Base-by-base conservation (phyloP, 2,797 vertebrate genomes). In the Adrianichthys oophorus region DNA sequence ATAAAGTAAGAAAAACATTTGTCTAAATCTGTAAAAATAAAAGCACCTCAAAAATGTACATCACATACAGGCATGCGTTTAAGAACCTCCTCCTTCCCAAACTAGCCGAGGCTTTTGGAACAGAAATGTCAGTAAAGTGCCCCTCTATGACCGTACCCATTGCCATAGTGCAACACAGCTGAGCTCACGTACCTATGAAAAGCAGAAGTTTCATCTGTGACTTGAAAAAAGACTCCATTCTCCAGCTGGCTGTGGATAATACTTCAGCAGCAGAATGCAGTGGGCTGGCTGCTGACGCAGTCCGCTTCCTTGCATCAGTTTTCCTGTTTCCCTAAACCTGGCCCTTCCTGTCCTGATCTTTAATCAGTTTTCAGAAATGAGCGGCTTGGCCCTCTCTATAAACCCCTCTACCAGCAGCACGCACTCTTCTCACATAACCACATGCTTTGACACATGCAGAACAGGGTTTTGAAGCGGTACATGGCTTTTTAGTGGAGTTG, bases 281-380 rank as follows among this genome's bases (percentile, higher is more conserved):
- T 74, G 85, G 87, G 83, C 71, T 60, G 88, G 82, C 80, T 86
- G 62, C 65, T 93, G 92, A 93, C 92, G 89, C 81, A 19, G 24
- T 58, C 72, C 74, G 56, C 68, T 93, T 93, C 92, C 92, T 91
- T 74, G 75, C 88, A 87, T 90, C 88, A 85, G 68, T 63, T 83
- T 93, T 93, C 92, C 92, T 93, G 92, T 93, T 93, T 93, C 87
- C 85, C 82, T 84, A 83, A 91, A 90, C 91, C 90, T 90, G 89
- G 82, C 92, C 92, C 91, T 93, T 93, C 92, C 92, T 93, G 90
- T 90, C 75, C 71, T 66, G 76, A 70, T 78, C 79, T 86, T 88
- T 89, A 89, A 88, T 91, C 89, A 90, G 77, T 75, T 82, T 79
- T 78, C 56, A 74, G 74, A 88, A 88, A 84, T 82, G 85, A 2